Base-by-base conservation (phyloP, 2,113 vertebrate genomes). In the Pimephales promelas region DNA sequence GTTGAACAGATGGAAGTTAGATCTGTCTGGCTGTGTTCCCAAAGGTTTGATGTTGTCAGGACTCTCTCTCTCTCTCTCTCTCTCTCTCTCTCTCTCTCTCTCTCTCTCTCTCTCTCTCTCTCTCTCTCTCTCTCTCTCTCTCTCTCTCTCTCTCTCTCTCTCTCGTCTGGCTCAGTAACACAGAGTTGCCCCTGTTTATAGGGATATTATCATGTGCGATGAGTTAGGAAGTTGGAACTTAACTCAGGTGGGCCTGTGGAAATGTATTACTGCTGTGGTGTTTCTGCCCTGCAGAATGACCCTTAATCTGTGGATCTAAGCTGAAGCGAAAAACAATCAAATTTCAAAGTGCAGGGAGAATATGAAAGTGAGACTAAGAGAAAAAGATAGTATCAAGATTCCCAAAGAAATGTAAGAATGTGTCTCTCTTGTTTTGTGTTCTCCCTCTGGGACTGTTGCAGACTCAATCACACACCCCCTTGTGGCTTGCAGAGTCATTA, bases 401-500 rank as follows among this genome's bases (percentile, higher is more conserved):
- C 43, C 6, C 26, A 47, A 43, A 45, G 26, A 80, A 68, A 68
- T 52, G 3, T 64, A 66, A 79, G 22, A 61, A 79, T 26, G 3
- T 47, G n/a, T 78, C 54, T 52, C 14, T 45, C 40, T 64, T 64
- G 64, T 36, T 79, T 49, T 66, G 9, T 22, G 10, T 36, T 40
- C 47, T 77, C 20, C 52, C 22, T 8, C 18, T 43, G 26, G 40
- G 31, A 9, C 43, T 68, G 36, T 18, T 10, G 28, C n/a, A 83
- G 81, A 86, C 82, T 88, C 26, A 77, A 64, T 84, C 80, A 85
- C 54, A 85, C 89, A 86, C 93, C 92, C 90, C 89, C 92, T 92
- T 92, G 92, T 93, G 93, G 92, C 88, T 79, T 87, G 87, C 86
- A 79, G 83, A 74, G 85, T 87, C 86, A 91, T 87, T 90, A 82